These are phyloP conservation scores for Metalampra italica DNA, from an alignment of 2,888 invertebrate species.

Conservation along the genomic window DNA sequence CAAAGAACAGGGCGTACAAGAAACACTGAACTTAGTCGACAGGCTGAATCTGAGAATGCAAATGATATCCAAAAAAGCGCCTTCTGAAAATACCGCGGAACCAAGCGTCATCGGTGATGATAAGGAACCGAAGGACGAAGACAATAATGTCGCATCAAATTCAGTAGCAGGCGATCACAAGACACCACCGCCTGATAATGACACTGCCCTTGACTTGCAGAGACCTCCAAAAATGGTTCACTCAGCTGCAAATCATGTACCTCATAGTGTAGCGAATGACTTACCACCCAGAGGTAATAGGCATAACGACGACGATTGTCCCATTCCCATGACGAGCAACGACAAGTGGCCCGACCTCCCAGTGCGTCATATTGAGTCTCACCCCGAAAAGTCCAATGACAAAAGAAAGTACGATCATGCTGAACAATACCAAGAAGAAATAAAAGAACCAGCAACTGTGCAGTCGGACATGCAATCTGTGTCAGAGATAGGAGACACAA, in stretches of 20 bases:
- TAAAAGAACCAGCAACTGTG: constrained; percentile 44
- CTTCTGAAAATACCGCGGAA: constrained; percentile 62
- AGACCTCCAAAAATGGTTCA: constrained; percentile 26
- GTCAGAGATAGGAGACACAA: constrained; percentile 56
- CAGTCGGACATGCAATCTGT: constrained; percentile 50
- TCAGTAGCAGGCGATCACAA: constrained; percentile 39
- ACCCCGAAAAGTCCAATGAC: constrained; percentile 34
- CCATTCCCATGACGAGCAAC: constrained; percentile 41
- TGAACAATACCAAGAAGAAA: constrained; percentile 46
- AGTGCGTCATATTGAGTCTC: constrained; percentile 33
- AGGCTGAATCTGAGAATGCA: constrained; percentile 88
- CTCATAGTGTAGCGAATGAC: constrained; percentile 22
- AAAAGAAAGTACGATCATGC: constrained; percentile 42
- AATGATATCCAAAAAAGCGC: constrained; percentile 82
- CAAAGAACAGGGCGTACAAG: constrained; percentile 88
- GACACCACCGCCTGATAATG: constrained; percentile 27
- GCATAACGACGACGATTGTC: constrained; percentile 37
- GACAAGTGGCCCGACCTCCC: constrained; percentile 51
- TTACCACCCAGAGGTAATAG: constrained; percentile 25
- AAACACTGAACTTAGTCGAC: constrained; percentile 90
- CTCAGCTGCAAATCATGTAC: constrained; percentile 30
- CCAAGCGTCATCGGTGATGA: constrained; percentile 31
- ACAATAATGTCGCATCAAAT: constrained; percentile 26
- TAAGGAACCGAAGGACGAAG: constrained; percentile 37
- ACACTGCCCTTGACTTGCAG: constrained; percentile 24